These are phyloP conservation scores for Plebejus argus DNA, from an alignment of 2,888 invertebrate species.

Conservation along the genomic window DNA sequence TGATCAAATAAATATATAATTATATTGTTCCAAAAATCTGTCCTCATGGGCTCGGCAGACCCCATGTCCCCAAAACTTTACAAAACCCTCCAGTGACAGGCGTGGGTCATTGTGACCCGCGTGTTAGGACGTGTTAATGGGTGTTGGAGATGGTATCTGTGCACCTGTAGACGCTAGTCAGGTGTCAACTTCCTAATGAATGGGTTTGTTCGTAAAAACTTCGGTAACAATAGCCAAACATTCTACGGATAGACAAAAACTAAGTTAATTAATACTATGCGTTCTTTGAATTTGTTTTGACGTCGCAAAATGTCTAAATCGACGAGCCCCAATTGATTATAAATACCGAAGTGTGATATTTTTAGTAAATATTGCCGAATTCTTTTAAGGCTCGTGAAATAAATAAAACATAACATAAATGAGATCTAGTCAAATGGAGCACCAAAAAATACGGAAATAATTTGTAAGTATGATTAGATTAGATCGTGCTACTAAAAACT, in stretches of 20 bases:
- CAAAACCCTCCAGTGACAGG: slow-evolving; percentile 4
- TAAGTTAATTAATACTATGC: neutral
- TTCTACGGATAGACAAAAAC: neutral
- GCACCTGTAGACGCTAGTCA: slow-evolving; percentile 16
- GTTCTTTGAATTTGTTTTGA: neutral
- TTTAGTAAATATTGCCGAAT: too few species aligned
- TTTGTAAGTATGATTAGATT: neutral
- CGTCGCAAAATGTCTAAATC: neutral
- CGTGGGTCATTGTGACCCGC: slow-evolving; percentile 12
- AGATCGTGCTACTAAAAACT: neutral
- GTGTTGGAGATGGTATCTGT: slow-evolving; percentile 8
- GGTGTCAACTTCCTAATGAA: slow-evolving; percentile 5
- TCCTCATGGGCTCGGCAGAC: neutral
- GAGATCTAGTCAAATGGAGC: too few species aligned
- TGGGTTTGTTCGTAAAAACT: neutral
- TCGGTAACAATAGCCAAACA: slow-evolving; percentile 2
- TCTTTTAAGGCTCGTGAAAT: too few species aligned
- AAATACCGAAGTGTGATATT: neutral
- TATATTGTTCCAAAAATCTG: neutral
- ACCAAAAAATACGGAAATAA: neutral
- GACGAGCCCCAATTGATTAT: neutral
- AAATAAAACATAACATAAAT: too few species aligned
- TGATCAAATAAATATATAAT: neutral
- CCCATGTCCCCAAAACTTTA: neutral
- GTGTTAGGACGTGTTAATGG: slow-evolving; percentile 22